These are phyloP conservation scores for Chrysemys picta DNA, from an alignment of 2,113 vertebrate genomes.

Conservation along the genomic window DNA sequence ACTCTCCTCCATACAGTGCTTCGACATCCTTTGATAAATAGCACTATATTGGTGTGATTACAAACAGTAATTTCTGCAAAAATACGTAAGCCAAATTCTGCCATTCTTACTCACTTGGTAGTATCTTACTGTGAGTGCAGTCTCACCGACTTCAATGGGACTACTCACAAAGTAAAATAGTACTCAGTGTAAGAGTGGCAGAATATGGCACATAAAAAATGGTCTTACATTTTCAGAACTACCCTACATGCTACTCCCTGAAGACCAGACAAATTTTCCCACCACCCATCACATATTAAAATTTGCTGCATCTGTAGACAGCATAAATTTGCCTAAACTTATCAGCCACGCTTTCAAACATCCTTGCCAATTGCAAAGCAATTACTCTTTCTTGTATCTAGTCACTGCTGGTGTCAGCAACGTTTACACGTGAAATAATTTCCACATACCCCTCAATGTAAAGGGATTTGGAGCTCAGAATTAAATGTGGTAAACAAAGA, in stretches of 20 bases:
- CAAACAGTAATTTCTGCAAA: not conserved
- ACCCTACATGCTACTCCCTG: not conserved
- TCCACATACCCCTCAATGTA: not conserved
- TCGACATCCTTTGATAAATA: not conserved
- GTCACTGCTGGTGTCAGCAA: not conserved
- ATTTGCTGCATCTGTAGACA: not conserved
- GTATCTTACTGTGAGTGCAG: not conserved
- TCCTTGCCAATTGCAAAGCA: not conserved
- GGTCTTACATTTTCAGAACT: not conserved
- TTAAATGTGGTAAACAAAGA: not conserved
- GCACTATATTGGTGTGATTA: not conserved
- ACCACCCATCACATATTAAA: not conserved
- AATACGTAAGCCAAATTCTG: not conserved
- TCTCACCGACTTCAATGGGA: not conserved
- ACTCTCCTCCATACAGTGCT: fast-evolving
- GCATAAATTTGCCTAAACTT: not conserved
- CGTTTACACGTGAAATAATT: not conserved
- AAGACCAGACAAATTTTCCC: not conserved
- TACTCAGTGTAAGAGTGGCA: not conserved
- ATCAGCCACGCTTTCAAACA: not conserved
- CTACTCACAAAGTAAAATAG: not conserved
- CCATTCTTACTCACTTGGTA: not conserved
- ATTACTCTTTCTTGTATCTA: not conserved
- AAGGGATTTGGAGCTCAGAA: not conserved
- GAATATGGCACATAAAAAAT: not conserved